Evolutionary conservation across 2,888 invertebrate species (phyloP).

Genomic region (Eupsilia transversa): DNA sequence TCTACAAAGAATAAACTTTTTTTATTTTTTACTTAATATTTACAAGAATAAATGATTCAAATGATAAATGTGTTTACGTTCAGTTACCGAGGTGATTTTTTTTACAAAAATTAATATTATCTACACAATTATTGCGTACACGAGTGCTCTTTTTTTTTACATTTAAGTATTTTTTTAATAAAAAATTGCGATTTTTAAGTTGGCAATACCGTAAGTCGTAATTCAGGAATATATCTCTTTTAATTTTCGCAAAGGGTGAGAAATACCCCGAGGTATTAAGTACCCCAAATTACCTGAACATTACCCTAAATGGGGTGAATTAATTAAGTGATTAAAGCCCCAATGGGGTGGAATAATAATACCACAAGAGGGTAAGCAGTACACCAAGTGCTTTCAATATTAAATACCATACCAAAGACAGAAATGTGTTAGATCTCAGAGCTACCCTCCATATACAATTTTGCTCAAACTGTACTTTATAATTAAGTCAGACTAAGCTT

Average conservation of each 20-base stretch:
- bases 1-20: slow-evolving; percentile 70
- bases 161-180: slow-evolving; percentile 34
- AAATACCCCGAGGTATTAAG: slow-evolving; percentile 7
- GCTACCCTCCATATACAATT: background rate
- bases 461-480: slow-evolving; percentile 10
- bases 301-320: slow-evolving; percentile 7
- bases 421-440: slow-evolving; percentile 1
- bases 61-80: slow-evolving; percentile 63
- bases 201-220: slow-evolving; percentile 48
- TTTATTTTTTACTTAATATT: slow-evolving; percentile 83
- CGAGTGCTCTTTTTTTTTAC: slow-evolving; percentile 51
- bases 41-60: slow-evolving; percentile 75
- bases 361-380: slow-evolving; percentile 23
- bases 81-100: slow-evolving; percentile 39
- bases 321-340: slow-evolving; percentile 30
- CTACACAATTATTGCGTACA: slow-evolving; percentile 58
- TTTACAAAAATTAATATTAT: slow-evolving; percentile 54
- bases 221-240: slow-evolving; percentile 41
- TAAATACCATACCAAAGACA: slow-evolving; percentile 16
- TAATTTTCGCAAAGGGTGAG: background rate
- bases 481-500: background rate
- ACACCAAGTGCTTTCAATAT: slow-evolving; percentile 38
- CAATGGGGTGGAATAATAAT: slow-evolving; percentile 36
- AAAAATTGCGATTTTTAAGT: slow-evolving; percentile 36
- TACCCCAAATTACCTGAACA: slow-evolving; percentile 23